Evolutionary conservation across 2,888 invertebrate species (phyloP), one percentile per base, ranked within the genome.

Genomic region (Acheta domesticus): DNA sequence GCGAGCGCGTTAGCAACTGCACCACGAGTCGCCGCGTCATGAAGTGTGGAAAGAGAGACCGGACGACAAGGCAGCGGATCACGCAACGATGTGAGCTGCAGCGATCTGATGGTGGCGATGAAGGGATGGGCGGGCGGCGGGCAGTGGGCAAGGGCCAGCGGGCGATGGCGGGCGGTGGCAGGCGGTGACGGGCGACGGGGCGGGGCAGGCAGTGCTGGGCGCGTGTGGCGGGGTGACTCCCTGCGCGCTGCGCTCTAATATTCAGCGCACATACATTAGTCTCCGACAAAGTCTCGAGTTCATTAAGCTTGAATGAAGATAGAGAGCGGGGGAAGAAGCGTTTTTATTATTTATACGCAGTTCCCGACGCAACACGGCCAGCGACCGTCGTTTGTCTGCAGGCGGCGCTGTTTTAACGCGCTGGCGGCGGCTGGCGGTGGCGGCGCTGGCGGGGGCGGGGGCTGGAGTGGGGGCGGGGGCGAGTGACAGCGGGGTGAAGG

Each of bases 341-440:
- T 14, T 62, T 62, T 62, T 62, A 62, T 62, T 62, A 62, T 62
- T 62, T 62, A 62, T 14, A 62, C 62, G 62, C 62, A 62, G 62
- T 62, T 16, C n/a, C 16, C n/a, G 62, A n/a, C 62, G 62, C 62
- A 62, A 62, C 62, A 62, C 62, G 62, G 12, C 62, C 62, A 14
- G 62, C 62, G 62, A 62, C 62, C 62, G 62, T 62, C 62, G 62
- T 62, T 62, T 12, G 62, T 62, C 62, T 62, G 62, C 36, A 36
- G 75, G 75, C 20, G 75, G 75, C 20, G 75, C n/a, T 19, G 23
- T 76, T 49, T 76, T 48, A 20, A 76, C 76, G 76, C 36, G 11
- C 23, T n/a, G 20, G 8, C 14, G 75, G 48, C 14, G 75, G 48
- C 36, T 36, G 75, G 75, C 75, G 20, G 14, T 75, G 75, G 75